Evolutionary conservation across 2,113 vertebrate genomes (phyloP).

Genomic region (Falco punctatus): DNA sequence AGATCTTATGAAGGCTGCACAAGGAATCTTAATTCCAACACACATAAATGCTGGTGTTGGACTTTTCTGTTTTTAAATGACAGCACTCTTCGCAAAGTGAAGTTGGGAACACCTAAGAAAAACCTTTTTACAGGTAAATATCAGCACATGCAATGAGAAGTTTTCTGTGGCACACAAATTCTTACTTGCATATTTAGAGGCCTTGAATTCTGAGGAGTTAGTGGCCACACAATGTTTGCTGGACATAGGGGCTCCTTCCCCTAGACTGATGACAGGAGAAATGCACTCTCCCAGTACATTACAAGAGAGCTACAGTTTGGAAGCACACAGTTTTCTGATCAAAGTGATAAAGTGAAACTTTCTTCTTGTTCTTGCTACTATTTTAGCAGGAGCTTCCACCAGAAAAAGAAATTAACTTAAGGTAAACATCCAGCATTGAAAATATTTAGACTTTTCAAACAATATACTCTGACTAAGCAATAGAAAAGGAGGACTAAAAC

Average conservation of each 20-base stretch:
- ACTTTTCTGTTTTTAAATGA: not conserved
- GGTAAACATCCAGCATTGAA: not conserved
- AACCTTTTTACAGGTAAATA: not conserved
- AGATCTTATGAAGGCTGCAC: not conserved
- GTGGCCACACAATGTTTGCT: not conserved
- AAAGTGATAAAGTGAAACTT: not conserved
- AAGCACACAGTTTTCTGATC: not conserved
- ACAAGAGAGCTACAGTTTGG: not conserved
- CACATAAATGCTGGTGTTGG: not conserved
- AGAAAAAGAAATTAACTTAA: not conserved
- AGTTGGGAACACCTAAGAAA: not conserved
- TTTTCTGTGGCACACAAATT: not conserved
- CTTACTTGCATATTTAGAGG: not conserved
- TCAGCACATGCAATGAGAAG: not conserved
- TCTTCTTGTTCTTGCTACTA: not conserved
- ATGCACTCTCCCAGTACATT: accelerated
- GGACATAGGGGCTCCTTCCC: accelerated
- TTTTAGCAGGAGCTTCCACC: not conserved
- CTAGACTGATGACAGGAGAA: not conserved
- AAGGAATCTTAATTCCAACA: not conserved
- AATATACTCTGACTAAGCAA: not conserved
- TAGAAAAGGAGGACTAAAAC: not conserved
- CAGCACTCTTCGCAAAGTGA: not conserved
- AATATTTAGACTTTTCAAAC: not conserved
- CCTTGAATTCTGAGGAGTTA: not conserved